A percentile compares a stretch with the other conserved stretches of the same genome.
phyloP scores from a whole-genome alignment of 2,113 vertebrate genomes.

The Chloebia gouldiae region DNA sequence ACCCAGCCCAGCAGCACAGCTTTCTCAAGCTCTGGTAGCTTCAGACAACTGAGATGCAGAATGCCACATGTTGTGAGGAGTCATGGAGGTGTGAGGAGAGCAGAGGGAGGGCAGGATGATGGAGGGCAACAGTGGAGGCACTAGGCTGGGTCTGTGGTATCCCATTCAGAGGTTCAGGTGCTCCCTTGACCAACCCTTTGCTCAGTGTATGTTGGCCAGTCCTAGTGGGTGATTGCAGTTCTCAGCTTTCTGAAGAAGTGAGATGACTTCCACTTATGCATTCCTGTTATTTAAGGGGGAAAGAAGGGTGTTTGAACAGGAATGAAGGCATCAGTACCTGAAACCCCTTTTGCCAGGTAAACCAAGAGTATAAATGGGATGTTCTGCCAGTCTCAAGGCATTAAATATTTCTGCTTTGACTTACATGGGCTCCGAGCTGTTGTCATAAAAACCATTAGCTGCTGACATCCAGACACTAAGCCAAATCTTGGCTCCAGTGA shows the following conservation, averaged over 20 bases:
- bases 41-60: not conserved
- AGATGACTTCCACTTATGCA: not conserved
- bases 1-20: not conserved
- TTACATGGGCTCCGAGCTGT: not conserved
- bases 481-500: slow-evolving; percentile 20
- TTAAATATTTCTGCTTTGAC: not conserved
- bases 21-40: not conserved
- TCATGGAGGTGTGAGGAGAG: accelerated
- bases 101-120: not conserved
- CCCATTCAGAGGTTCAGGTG: not conserved
- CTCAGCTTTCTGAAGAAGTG: not conserved
- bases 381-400: not conserved
- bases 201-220: not conserved
- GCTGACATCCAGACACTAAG: not conserved
- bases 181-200: not conserved
- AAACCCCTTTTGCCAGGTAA: not conserved
- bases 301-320: not conserved
- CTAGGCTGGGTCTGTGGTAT: accelerated
- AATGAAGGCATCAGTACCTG: not conserved
- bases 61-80: not conserved
- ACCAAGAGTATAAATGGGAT: not conserved
- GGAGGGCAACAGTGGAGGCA: not conserved
- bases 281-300: not conserved
- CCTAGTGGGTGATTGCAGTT: not conserved
- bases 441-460: slow-evolving; percentile 26